Conservation (phyloP, 1,140 invertebrate species). For the Galendromus occidentalis region DNA sequence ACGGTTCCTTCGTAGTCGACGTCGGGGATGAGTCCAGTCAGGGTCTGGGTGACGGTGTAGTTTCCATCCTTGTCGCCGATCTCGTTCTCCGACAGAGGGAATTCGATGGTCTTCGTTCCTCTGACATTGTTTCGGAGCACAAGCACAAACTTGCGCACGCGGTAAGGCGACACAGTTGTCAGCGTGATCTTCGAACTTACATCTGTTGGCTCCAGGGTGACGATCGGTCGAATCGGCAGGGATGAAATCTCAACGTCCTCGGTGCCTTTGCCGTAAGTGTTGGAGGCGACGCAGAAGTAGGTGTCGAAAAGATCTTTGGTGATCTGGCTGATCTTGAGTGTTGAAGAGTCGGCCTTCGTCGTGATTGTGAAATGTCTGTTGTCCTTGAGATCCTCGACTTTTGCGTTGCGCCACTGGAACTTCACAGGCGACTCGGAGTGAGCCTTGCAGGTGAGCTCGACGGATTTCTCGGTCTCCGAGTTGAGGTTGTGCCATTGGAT, state of each 20-base stretch:
- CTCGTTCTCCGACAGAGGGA: background rate
- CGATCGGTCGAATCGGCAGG: background rate
- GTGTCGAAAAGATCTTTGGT: conserved; percentile 1
- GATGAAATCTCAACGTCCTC: conserved; percentile 3
- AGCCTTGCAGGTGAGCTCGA: background rate
- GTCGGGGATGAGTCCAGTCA: background rate
- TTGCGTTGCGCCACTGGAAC: background rate
- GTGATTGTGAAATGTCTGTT: background rate
- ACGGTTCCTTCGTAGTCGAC: background rate
- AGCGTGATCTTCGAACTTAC: background rate
- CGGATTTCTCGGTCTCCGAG: background rate
- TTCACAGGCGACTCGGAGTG: background rate
- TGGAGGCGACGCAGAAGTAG: background rate
- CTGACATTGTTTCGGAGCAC: background rate
- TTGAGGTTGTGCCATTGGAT: conserved; percentile 2
- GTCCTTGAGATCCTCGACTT: background rate
- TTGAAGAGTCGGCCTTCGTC: background rate
- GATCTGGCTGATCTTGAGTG: background rate
- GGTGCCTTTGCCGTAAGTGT: background rate
- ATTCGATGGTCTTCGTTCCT: background rate
- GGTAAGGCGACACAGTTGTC: background rate
- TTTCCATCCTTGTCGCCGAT: conserved; percentile 2
- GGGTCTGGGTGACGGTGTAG: background rate
- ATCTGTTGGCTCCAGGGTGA: background rate
- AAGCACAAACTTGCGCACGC: background rate